Base-by-base conservation (phyloP, 2,888 invertebrate species). In the Acronicta alni region DNA sequence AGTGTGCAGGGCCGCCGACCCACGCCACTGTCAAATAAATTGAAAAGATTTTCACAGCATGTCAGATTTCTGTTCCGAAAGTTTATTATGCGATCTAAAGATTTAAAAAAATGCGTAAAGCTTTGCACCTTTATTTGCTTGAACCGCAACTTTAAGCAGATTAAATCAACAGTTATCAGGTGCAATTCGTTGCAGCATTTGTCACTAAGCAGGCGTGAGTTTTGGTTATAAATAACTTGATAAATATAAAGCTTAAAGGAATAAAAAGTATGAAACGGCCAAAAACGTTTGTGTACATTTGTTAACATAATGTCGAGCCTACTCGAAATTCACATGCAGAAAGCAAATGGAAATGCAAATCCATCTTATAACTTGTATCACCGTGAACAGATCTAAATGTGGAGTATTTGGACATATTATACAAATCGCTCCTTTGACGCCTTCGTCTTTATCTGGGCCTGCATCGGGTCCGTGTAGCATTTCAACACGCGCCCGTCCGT, bases 1-100 rank as follows among this genome's bases (percentile, higher is more conserved):
- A 20, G 95, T 93, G 53, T 97, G 96, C 3, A 97, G 93, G 44
- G 96, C 96, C 8, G 96, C 86, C 76, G 97, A 97, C 7, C 98
- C 98, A 67, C 97, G 95, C 98, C 98, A 98, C 97, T 98, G 89
- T 70, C 58, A 76, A 74, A 68, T 63, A 75, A 75, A 75, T 75
- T 57, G 26, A 52, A 65, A 64, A 52, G 10, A 62, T 44, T 49
- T 57, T 44, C 47, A 59, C 45, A 78, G 67, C 15, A 60, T 64
- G 63, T 58, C 38, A 61, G 58, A 70, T 75, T 58, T 70, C 68
- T 67, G 48, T 65, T 47, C 48, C 42, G 49, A 56, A 66, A 54
- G 53, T 12, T 52, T 57, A 61, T 57, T 67, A 67, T 63, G 45
- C 65, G 54, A 46, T 65, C 57, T 66, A 60, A 77, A 65, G 66